Evolutionary conservation across 2,113 vertebrate genomes (phyloP), one percentile per base, ranked within the genome.

Genomic region (Lethenteron camtschaticum): DNA sequence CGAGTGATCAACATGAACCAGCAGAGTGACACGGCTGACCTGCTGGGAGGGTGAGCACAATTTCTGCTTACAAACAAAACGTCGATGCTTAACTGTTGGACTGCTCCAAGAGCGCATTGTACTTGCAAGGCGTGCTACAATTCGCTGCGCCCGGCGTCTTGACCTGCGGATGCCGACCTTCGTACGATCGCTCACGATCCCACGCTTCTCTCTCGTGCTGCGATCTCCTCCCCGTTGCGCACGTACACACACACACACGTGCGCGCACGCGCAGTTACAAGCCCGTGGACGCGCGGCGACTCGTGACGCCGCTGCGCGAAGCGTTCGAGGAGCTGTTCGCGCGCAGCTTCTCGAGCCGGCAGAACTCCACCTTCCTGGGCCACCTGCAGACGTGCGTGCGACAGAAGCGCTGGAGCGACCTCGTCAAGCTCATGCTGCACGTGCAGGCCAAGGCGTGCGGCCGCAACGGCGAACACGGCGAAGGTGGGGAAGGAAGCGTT

Each of bases 1-100:
- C 80, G 83, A 41, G 89, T 91, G 69, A 78, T 99, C 70, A 99
- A 99, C 78, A 96, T 99, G 94, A 96, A 96, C 77, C 94, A 99
- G 71, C 94, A 99, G 75, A 99, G 94, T 76, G 94, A 99, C 75
- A 87, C 87, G 0, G 86, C 90, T 14, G 92, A 99, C 79, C 85
- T 99, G 1, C 81, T 99, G 56, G 94, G 94, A 69, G 94, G 94
- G 94, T 96, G 77, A 86, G 88, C 75, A 41, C 41, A 41, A 41
- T 6, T 41, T 41, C 41, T 41, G 41, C 41, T 41, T 41, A 41
- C 41, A 41, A 41, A 41, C 41, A 41, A 41, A 41, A 41, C 41
- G 41, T 41, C 41, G 41, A 41, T 41, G 41, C 41, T 41, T 41
- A 41, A 41, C 4, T 41, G 41, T 41, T 5, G 41, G 6, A 41